These are phyloP conservation scores for Anguilla obscura DNA, from an alignment of 2,797 vertebrate species.

Conservation along the genomic window DNA sequence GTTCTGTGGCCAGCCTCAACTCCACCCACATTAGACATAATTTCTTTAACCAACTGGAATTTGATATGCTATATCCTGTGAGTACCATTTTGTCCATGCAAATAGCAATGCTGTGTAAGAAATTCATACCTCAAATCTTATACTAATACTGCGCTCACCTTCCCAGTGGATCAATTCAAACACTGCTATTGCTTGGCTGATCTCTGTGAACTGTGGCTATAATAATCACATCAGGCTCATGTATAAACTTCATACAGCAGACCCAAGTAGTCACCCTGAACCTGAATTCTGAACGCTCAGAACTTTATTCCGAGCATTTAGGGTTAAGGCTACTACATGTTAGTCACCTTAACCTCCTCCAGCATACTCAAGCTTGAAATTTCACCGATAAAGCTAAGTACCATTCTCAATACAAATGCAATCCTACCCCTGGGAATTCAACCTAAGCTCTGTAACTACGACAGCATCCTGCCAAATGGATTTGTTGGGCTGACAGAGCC, in stretches of 20 bases:
- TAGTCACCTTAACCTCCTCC: neutral
- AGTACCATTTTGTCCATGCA: neutral
- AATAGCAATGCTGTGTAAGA: neutral
- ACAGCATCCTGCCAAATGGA: neutral
- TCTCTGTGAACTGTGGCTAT: neutral
- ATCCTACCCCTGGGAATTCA: neutral
- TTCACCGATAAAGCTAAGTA: neutral
- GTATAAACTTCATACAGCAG: neutral
- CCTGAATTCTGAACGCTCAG: slow-evolving; percentile 36
- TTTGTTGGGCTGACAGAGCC: neutral
- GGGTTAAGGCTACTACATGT: neutral
- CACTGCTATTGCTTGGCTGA: neutral
- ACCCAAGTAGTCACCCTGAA: slow-evolving; percentile 41
- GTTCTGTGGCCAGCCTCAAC: neutral
- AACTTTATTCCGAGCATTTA: slow-evolving; percentile 36
- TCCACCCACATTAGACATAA: neutral
- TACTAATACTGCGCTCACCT: neutral
- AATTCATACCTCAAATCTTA: neutral
- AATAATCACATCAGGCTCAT: neutral
- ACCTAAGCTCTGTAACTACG: neutral
- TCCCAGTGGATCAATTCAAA: neutral
- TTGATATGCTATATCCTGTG: neutral
- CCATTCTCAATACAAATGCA: neutral
- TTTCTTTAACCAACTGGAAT: slow-evolving; percentile 2
- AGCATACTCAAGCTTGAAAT: neutral